These are phyloP conservation scores for Drosophila tripunctata DNA, from an alignment of 2,888 invertebrate genomes.

Conservation along the genomic window DNA sequence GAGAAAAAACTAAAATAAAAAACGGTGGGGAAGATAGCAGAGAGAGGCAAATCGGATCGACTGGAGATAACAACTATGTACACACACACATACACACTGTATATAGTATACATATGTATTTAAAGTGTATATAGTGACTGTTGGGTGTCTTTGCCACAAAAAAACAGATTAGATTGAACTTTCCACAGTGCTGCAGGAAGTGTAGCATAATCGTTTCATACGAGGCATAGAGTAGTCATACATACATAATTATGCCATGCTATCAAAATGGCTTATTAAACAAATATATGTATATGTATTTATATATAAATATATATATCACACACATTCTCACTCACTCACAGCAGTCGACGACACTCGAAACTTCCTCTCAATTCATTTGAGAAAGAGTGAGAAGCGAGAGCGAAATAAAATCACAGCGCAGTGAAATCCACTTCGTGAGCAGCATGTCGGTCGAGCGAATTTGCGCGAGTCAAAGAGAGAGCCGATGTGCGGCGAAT, in stretches of 20 bases:
- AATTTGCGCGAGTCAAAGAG: conserved; percentile 52
- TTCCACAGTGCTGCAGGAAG: conserved; percentile 66
- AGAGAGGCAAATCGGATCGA: conserved; percentile 51
- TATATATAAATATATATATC: conserved; percentile 3
- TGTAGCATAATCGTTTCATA: conserved; percentile 24
- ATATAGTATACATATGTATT: conserved; percentile 13
- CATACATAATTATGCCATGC: conserved; percentile 43
- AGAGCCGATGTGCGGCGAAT: conserved; percentile 47
- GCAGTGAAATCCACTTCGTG: conserved; percentile 23
- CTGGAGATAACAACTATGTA: conserved; percentile 44
- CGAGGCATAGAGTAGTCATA: conserved; percentile 28
- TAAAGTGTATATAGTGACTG: no score
- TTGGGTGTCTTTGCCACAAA: conserved; percentile 52
- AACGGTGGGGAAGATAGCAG: conserved; percentile 48
- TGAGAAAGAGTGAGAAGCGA: conserved; percentile 18
- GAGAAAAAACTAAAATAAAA: neutral
- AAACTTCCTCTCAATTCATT: conserved; percentile 61
- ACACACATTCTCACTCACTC: conserved; percentile 1
- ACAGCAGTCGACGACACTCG: conserved; percentile 45
- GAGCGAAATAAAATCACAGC: conserved; percentile 29
- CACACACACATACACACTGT: neutral
- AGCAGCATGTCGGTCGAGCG: no score
- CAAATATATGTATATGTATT: conserved; percentile 9
- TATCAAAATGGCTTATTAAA: conserved; percentile 60
- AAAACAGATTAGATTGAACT: conserved; percentile 69